Conservation (phyloP, 2,797 vertebrate species). For the Malurus leucopterus region DNA sequence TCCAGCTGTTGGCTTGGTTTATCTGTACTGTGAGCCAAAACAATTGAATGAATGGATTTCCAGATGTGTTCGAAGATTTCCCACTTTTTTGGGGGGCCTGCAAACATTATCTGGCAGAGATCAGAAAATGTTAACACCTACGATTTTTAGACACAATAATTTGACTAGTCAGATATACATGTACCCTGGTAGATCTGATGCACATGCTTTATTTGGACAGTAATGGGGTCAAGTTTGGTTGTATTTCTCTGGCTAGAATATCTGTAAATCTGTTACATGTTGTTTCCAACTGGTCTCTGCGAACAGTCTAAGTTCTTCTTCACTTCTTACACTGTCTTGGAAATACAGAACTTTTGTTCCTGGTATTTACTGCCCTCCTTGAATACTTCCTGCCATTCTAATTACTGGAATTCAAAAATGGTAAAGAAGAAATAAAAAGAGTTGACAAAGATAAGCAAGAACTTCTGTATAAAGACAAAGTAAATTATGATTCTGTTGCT, state of each 20-base stretch:
- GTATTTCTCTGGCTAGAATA: neutral
- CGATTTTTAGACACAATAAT: neutral
- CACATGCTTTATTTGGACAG: neutral
- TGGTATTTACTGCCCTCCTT: neutral
- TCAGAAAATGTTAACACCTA: neutral
- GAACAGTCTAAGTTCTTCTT: neutral
- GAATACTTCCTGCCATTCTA: neutral
- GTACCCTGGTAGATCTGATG: neutral
- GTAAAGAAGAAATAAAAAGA: neutral
- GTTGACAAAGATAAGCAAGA: neutral
- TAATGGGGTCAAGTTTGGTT: neutral
- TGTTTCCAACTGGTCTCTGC: neutral
- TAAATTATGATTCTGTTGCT: neutral
- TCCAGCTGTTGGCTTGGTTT: neutral
- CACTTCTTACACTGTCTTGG: neutral
- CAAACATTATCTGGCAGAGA: neutral
- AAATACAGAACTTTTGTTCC: neutral
- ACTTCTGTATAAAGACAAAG: neutral
- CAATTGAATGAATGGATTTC: neutral
- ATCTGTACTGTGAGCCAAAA: neutral
- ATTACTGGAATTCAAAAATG: neutral
- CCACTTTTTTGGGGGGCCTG: neutral
- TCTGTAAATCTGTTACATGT: neutral
- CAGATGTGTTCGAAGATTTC: neutral
- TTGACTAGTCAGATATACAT: neutral